Conservation (phyloP, 2,113 vertebrate genomes). For the Gila orcuttii region DNA sequence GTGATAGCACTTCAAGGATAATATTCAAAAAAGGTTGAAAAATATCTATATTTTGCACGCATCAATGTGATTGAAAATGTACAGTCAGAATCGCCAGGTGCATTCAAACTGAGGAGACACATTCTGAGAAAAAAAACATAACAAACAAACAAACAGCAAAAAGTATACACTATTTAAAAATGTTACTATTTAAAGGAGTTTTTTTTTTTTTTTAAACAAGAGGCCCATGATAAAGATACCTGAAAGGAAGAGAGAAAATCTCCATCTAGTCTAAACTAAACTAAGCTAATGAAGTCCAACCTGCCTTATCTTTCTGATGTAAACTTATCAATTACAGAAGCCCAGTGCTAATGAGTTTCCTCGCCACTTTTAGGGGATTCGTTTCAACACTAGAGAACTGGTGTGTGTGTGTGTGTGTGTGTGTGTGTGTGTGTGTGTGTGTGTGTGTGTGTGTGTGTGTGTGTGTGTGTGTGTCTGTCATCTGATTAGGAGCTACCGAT, state of each 20-base stretch:
- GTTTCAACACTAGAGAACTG: constrained; percentile 8
- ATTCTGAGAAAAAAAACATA: background rate
- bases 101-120: background rate
- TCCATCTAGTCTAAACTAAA: background rate
- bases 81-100: background rate
- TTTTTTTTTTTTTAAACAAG: background rate
- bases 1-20: background rate
- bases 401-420: background rate
- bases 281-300: constrained; percentile 46
- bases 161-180: background rate
- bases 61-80: background rate
- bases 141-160: background rate
- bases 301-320: constrained; percentile 19
- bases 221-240: background rate
- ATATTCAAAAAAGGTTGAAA: background rate
- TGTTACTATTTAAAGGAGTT: background rate
- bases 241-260: background rate
- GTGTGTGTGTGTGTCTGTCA: background rate
- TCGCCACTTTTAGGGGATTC: constrained; percentile 33
- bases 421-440: background rate
- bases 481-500: constrained; percentile 26
- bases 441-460: background rate
- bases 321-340: constrained; percentile 50
- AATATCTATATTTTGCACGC: background rate
- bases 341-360: constrained; percentile 48